phyloP scores from a whole-genome alignment of 1,140 invertebrate species.

The Samia ricini region DNA sequence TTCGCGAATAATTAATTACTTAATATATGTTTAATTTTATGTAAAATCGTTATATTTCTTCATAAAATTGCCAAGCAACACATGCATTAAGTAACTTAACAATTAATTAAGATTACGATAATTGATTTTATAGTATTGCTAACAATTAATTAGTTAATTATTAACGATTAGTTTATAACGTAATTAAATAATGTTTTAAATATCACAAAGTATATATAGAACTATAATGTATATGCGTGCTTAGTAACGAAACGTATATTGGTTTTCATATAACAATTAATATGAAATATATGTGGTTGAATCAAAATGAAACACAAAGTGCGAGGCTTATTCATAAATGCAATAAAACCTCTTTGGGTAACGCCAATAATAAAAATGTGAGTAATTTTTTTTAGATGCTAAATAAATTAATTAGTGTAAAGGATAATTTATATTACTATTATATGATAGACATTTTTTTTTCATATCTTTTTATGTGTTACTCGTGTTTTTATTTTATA shows the following conservation, averaged over 20 bases:
- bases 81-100: not conserved
- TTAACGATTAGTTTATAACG: conserved; percentile 15
- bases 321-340: not conserved
- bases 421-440: not conserved
- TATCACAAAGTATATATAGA: conserved; percentile 19
- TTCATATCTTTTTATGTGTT: too few relatives aligned
- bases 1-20: too few relatives aligned
- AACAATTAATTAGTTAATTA: conserved; percentile 18
- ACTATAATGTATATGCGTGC: not conserved
- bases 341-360: not conserved
- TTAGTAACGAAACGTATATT: conserved; percentile 6
- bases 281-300: conserved; percentile 12
- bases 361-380: not conserved
- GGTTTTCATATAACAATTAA: not conserved
- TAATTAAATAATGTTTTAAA: conserved; percentile 19
- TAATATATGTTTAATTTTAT: too few relatives aligned
- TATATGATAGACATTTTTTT: too few relatives aligned
- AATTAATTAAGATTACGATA: conserved; percentile 5
- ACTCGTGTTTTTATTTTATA: too few relatives aligned
- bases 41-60: not conserved
- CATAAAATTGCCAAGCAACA: not conserved
- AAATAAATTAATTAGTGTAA: not conserved
- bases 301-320: not conserved
- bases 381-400: not conserved
- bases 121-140: not conserved